A percentile compares a stretch with the other conserved stretches of the same genome.
Evolutionary conservation across 2,797 vertebrate genomes (phyloP).

Genomic region (Coracias cyanogaster): DNA sequence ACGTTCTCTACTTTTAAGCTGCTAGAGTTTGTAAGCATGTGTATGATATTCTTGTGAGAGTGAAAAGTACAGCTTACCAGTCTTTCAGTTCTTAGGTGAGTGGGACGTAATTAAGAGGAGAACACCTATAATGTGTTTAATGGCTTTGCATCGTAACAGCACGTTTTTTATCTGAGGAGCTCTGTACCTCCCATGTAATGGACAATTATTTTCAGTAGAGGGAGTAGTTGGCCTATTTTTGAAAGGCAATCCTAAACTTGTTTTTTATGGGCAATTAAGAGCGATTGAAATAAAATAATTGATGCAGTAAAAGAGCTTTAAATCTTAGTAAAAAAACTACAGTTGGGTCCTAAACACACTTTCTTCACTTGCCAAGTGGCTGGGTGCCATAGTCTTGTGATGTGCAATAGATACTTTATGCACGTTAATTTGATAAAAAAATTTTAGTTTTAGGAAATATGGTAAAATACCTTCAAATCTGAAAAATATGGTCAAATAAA

Average conservation of each 20-base stretch:
- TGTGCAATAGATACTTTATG: neutral
- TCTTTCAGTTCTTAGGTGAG: neutral
- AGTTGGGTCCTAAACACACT: neutral
- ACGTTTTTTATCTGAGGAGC: accelerated
- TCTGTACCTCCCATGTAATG: neutral
- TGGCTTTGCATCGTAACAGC: neutral
- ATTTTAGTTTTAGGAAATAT: neutral
- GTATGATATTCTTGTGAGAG: neutral
- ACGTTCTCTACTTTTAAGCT: neutral
- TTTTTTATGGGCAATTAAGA: slow-evolving; percentile 3
- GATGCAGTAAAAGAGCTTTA: slow-evolving; percentile 41
- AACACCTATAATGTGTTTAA: neutral
- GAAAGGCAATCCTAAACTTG: neutral
- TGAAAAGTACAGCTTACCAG: neutral
- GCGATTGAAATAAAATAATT: slow-evolving; percentile 31
- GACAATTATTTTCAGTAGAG: slow-evolving; percentile 59
- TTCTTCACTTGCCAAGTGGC: neutral
- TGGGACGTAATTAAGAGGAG: neutral
- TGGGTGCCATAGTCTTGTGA: neutral
- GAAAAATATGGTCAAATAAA: neutral
- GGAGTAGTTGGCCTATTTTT: slow-evolving; percentile 69
- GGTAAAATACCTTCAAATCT: neutral
- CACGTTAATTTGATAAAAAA: neutral
- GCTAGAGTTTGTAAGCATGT: neutral
- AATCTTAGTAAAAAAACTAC: neutral